Base-by-base conservation (phyloP, 2,888 invertebrate species). In the Erebia aethiops region DNA sequence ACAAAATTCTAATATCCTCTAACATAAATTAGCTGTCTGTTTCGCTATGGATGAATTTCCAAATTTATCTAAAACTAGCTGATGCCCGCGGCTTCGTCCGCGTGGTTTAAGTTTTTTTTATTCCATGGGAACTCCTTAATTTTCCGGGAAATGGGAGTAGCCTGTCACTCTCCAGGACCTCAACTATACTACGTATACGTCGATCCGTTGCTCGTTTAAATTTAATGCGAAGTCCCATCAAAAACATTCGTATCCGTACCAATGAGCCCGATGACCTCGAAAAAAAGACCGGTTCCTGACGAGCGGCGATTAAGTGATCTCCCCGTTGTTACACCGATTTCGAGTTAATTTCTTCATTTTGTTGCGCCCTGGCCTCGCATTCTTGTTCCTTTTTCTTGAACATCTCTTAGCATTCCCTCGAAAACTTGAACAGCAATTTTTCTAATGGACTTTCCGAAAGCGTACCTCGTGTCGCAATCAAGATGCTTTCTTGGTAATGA, bases 261-360 rank as follows among this genome's bases (percentile, higher is more conserved):
- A 84, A 85, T 84, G 76, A 72, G 76, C 77, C 74, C 75, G 75
- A 82, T 83, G 78, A 83, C 80, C 80, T 81, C 82, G 79, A 80
- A 81, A 83, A 83, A 81, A 80, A 80, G 78, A 88, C 89, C 85
- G 87, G 88, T 88, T 84, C 76, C 79, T 77, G 80, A 80, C 81
- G 80, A 83, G 81, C 77, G 78, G 81, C 79, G 89, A 89, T 89
- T 90, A 89, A 89, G 88, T 85, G 87, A 90, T 90, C 89, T 85
- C 81, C 81, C 84, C 83, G 83, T 87, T 84, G 87, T 89, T 88
- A 86, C 86, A 90, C 86, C 86, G 87, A 90, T 89, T 89, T 84
- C 81, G 83, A 85, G 85, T 89, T 89, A 90, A 90, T 90, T 89
- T 90, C 89, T 90, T 90, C 89, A 90, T 90, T 90, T 88, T 88